phyloP scores from a whole-genome alignment of 2,113 vertebrate genomes.

The Caloenas nicobarica region DNA sequence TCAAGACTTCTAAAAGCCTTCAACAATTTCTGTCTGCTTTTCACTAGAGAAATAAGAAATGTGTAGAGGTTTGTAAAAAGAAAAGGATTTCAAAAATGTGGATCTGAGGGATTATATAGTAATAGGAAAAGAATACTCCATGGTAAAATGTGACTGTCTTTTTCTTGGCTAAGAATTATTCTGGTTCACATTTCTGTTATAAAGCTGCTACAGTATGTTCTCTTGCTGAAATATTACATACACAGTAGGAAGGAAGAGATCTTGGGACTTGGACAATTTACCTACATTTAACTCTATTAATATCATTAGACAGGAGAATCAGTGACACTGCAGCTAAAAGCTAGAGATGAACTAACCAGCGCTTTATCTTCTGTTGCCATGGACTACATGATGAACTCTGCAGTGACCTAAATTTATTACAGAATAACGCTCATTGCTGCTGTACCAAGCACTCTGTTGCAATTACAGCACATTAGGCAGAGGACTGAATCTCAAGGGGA shows the following conservation, averaged over 20 bases:
- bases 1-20: slow-evolving; percentile 12
- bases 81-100: slow-evolving; percentile 12
- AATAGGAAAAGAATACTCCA: background rate
- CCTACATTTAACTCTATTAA: slow-evolving; percentile 69
- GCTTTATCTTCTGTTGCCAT: slow-evolving; percentile 74
- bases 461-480: slow-evolving; percentile 77
- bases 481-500: slow-evolving; percentile 71
- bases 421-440: slow-evolving; percentile 43
- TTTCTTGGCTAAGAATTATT: slow-evolving; percentile 4
- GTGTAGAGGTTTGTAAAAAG: background rate
- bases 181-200: background rate
- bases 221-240: slow-evolving; percentile 30
- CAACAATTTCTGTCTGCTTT: background rate
- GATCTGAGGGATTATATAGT: background rate
- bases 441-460: slow-evolving; percentile 63
- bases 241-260: slow-evolving; percentile 18
- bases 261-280: slow-evolving; percentile 48
- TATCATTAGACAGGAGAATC: slow-evolving; percentile 66
- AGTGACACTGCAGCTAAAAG: slow-evolving; percentile 60
- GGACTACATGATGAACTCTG: slow-evolving; percentile 76
- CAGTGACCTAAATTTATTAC: slow-evolving; percentile 79
- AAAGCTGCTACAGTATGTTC: background rate
- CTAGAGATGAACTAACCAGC: slow-evolving; percentile 62
- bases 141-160: background rate
- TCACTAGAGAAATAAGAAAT: slow-evolving; percentile 8